phyloP scores from a whole-genome alignment of 2,888 invertebrate species.

The Spodoptera picta region DNA sequence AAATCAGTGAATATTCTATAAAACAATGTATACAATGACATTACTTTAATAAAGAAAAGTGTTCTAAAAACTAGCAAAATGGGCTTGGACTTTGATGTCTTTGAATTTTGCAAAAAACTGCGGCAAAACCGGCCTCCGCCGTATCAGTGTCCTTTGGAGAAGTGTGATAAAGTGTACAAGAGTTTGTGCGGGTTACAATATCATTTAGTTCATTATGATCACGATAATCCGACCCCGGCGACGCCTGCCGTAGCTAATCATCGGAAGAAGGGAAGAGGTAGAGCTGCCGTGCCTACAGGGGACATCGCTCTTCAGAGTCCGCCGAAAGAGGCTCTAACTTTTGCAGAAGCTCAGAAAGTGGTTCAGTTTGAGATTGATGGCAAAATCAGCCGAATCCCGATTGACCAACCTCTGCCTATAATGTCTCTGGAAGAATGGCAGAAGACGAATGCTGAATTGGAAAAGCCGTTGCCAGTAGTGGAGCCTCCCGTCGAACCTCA shows the following conservation, averaged over 20 bases:
- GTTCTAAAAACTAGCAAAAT: conserved; percentile 77
- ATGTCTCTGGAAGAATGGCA: conserved; percentile 91
- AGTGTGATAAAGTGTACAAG: conserved; percentile 95
- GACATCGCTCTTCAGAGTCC: conserved; percentile 86
- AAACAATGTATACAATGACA: conserved; percentile 29
- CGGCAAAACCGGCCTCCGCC: conserved; percentile 94
- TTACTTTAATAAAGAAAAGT: conserved; percentile 21
- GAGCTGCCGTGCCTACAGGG: conserved; percentile 89
- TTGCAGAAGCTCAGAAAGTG: conserved; percentile 94
- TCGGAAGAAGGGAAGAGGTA: conserved; percentile 90
- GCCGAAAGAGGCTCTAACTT: conserved; percentile 92
- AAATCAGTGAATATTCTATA: conserved; percentile 3
- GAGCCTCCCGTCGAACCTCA: conserved; percentile 82
- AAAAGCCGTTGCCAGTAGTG: conserved; percentile 80
- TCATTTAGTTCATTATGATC: conserved; percentile 95
- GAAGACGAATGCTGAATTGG: conserved; percentile 82
- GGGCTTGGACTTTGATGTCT: conserved; percentile 95
- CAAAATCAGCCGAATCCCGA: conserved; percentile 90
- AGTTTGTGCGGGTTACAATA: conserved; percentile 95
- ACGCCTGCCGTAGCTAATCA: conserved; percentile 90
- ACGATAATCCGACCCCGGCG: conserved; percentile 92
- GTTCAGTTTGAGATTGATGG: conserved; percentile 96
- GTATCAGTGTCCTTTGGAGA: conserved; percentile 95
- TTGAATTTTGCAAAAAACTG: conserved; percentile 95
- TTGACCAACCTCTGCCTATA: conserved; percentile 91